Base-by-base conservation (phyloP, 2,797 vertebrate genomes). In the Typhlichthys subterraneus region DNA sequence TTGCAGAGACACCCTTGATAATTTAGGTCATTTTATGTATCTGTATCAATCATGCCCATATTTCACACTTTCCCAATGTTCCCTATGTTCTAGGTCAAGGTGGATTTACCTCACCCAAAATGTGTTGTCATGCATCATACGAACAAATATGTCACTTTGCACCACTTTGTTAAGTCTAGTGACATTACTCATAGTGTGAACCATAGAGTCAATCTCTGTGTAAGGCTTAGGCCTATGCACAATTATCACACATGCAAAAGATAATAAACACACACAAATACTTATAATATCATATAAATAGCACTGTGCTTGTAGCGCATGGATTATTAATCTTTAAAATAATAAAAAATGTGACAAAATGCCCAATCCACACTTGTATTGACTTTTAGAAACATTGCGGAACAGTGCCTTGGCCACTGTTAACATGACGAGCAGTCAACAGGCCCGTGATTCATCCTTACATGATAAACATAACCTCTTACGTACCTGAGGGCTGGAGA, bases 391-490 rank as follows among this genome's bases (percentile, higher is more conserved):
- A 65, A 45, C 57, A 58, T 42, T 50, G 57, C 12, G 4, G 67
- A 59, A 45, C 69, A 62, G 14, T 33, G 38, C 46, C 19, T 59
- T 11, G 4, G 45, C 48, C 9, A 50, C 47, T 51, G 56, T 45
- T 6, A 55, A 7, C 33, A 31, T 0, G 8, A 73, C 31, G 13
- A 9, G 5, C 45, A 15, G 4, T 11, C 12, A 33, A 10, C 15
- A 23, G 42, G 63, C 57, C 69, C 52, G 17, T 23, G 45, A 77
- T 73, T 57, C 69, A 81, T 75, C 50, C 45, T 50, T 4, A 10
- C 57, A 69, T 65, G 67, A 61, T 77, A 73, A 73, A 77, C 67
- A 55, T 58, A 68, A 65, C 59, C 65, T 51, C 69, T 79, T 63
- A 71, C 67, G 69, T 23, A 38, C 73, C 62, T 68, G 71, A 74